A percentile compares a stretch with the other conserved stretches of the same genome.
Evolutionary conservation across 2,888 invertebrate genomes (phyloP).

Genomic region (Rhingia campestris): DNA sequence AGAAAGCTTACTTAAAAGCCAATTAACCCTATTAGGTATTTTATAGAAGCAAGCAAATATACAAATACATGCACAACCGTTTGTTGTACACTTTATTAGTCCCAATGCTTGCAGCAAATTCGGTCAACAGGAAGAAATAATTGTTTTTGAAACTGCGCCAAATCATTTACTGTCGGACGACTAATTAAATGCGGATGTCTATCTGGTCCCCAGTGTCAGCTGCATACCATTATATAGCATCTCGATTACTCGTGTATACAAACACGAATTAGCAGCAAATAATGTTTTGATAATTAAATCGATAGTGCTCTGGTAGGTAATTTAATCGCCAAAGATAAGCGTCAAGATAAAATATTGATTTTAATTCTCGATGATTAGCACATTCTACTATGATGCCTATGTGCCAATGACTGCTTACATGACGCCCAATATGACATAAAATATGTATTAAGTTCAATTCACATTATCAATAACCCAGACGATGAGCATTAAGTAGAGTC

Average conservation of each 20-base stretch:
- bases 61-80: not conserved
- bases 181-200: constrained; percentile 60
- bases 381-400: constrained; percentile 30
- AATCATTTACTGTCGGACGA: constrained; percentile 43
- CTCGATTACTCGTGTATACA: not conserved
- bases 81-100: not conserved
- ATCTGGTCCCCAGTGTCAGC: not conserved
- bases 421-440: constrained; percentile 65
- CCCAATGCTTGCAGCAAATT: not conserved
- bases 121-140: constrained; percentile 52
- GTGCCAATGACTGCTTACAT: constrained; percentile 55
- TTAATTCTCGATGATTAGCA: constrained; percentile 52
- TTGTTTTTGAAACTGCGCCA: constrained; percentile 67
- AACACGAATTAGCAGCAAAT: constrained; percentile 20
- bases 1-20: no score
- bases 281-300: constrained; percentile 62
- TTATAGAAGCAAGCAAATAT: no score
- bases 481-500: not conserved
- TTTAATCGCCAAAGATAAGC: not conserved
- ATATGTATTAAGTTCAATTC: constrained; percentile 66
- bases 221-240: not conserved
- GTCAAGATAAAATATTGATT: constrained; percentile 56
- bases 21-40: no score
- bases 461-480: constrained; percentile 59
- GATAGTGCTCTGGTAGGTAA: constrained; percentile 20